Conservation (phyloP, 2,113 vertebrate species). For the Anas platyrhynchos region DNA sequence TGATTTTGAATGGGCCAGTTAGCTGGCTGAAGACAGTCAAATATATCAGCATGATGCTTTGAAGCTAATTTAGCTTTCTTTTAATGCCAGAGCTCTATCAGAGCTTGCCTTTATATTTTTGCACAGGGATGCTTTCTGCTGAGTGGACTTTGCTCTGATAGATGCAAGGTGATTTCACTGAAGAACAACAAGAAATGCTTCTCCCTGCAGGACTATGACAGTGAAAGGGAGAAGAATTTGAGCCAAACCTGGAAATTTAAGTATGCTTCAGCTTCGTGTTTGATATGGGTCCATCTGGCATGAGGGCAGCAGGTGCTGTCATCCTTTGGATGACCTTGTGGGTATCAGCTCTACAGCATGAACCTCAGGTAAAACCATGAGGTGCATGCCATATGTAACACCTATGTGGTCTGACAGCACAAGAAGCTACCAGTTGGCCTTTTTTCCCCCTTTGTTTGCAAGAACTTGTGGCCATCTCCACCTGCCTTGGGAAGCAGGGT, state of each 20-base stretch:
- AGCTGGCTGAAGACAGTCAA: background rate
- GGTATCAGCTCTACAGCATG: rapidly evolving
- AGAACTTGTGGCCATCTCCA: rapidly evolving
- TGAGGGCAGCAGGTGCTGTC: too few relatives aligned
- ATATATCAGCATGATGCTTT: background rate
- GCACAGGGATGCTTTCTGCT: background rate
- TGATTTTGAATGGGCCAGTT: background rate
- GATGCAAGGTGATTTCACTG: background rate
- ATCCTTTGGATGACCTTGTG: background rate
- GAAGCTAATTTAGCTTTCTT: background rate
- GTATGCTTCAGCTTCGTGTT: background rate
- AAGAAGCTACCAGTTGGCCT: background rate
- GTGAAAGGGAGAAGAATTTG: background rate
- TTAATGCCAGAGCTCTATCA: background rate
- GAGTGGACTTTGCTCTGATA: background rate
- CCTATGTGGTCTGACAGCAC: rapidly evolving
- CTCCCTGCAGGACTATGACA: rapidly evolving
- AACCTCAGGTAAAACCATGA: rapidly evolving
- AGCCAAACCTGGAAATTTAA: background rate
- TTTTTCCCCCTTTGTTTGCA: background rate
- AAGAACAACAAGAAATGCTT: rapidly evolving
- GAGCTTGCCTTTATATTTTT: background rate
- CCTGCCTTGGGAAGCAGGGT: background rate
- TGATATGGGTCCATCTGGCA: too few relatives aligned
- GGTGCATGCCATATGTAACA: rapidly evolving